phyloP scores from a whole-genome alignment of 2,888 invertebrate species.

The Acronicta alni region DNA sequence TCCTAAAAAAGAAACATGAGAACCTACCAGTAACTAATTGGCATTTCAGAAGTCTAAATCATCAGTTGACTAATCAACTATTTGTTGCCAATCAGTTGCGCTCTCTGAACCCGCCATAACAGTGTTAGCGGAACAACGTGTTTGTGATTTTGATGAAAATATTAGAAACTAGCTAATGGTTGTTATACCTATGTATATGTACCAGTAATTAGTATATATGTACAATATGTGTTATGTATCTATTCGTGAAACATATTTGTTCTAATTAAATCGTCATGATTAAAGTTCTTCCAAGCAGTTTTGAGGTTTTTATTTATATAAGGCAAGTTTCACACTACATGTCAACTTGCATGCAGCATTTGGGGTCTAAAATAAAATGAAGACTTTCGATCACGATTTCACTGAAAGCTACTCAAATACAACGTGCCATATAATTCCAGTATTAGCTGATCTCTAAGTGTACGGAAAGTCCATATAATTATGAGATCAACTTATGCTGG shows the following conservation, averaged over 20 bases:
- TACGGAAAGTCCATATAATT: no score
- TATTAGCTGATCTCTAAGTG: no score
- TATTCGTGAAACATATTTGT: slow-evolving; percentile 66
- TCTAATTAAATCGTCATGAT: slow-evolving; percentile 77
- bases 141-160: slow-evolving; percentile 64
- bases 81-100: background rate
- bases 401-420: no score
- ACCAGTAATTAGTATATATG: slow-evolving; percentile 67
- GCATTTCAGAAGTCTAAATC: background rate
- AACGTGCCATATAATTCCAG: no score
- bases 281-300: slow-evolving; percentile 82
- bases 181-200: slow-evolving; percentile 67
- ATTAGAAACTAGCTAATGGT: slow-evolving; percentile 68
- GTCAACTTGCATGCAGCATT: no score
- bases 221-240: slow-evolving; percentile 51
- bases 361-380: no score
- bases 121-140: slow-evolving; percentile 56
- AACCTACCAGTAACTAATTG: no score
- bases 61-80: background rate
- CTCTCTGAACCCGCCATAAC: slow-evolving; percentile 40
- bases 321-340: no score
- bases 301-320: background rate
- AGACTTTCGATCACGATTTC: no score
- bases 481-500: no score
- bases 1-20: background rate